Conservation (phyloP, 1,140 invertebrate genomes). For the Polypedilum pembai region DNA sequence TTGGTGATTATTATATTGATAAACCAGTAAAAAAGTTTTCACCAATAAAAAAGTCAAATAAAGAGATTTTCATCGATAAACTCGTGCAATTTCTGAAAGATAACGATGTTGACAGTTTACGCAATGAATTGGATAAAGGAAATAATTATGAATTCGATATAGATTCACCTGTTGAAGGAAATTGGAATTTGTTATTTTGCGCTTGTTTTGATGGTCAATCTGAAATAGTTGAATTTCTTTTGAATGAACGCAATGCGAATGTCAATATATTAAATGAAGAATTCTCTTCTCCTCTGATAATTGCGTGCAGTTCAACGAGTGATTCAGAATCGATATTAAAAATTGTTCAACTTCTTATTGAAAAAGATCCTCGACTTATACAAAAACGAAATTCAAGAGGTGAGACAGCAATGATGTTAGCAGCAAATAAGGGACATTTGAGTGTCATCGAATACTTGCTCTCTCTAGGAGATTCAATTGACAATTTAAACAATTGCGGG, state of each 20-base stretch:
- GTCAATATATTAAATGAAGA: neutral
- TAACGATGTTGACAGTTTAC: neutral
- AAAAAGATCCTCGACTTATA: conserved; percentile 36
- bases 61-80: neutral
- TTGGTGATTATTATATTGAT: neutral
- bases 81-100: neutral
- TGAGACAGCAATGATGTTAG: conserved; percentile 46
- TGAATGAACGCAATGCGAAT: conserved; percentile 33
- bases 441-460: conserved; percentile 42
- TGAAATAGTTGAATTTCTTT: conserved; percentile 36
- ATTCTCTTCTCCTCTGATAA: neutral
- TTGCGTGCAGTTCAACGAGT: neutral
- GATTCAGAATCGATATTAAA: conserved; percentile 3
- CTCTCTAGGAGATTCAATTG: conserved; percentile 38
- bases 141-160: neutral
- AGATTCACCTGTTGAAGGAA: neutral
- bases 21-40: neutral
- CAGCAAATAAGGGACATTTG: conserved; percentile 43
- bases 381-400: conserved; percentile 43
- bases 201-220: neutral
- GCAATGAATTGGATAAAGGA: neutral
- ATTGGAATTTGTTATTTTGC: neutral
- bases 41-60: neutral
- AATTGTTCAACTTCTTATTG: conserved; percentile 35
- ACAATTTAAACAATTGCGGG: conserved; percentile 45